Evolutionary conservation across 2,888 invertebrate species (phyloP).

Genomic region (Eilema depressum): DNA sequence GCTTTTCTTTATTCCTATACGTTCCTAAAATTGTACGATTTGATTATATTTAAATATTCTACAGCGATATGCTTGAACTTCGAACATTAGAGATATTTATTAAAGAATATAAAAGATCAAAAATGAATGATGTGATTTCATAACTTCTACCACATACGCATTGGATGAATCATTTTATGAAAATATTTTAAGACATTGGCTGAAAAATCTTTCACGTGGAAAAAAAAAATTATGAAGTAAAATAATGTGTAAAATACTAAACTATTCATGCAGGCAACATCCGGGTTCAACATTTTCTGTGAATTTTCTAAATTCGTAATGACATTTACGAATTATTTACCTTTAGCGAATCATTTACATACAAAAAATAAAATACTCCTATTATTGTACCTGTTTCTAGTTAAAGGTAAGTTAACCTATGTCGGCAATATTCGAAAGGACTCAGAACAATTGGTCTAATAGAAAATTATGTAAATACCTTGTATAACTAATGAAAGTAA

Average conservation of each 20-base stretch:
- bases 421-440: conserved; percentile 26
- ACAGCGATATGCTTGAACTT: no score
- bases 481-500: conserved; percentile 82
- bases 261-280: no score
- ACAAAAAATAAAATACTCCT: no score
- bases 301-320: neutral
- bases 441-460: conserved; percentile 42
- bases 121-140: neutral
- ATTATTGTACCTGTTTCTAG: neutral
- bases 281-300: neutral
- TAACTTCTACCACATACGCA: neutral
- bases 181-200: neutral
- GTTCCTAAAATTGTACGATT: neutral
- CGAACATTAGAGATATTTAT: no score
- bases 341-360: no score
- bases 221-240: neutral
- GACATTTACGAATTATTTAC: no score
- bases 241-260: no score
- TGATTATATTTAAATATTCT: no score
- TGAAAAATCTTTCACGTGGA: neutral
- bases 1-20: neutral
- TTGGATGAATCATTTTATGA: neutral
- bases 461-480: conserved; percentile 71
- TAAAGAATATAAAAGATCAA: no score
- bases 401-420: neutral